phyloP scores from a whole-genome alignment of 2,888 invertebrate genomes.

The Tetanocera ferruginea region DNA sequence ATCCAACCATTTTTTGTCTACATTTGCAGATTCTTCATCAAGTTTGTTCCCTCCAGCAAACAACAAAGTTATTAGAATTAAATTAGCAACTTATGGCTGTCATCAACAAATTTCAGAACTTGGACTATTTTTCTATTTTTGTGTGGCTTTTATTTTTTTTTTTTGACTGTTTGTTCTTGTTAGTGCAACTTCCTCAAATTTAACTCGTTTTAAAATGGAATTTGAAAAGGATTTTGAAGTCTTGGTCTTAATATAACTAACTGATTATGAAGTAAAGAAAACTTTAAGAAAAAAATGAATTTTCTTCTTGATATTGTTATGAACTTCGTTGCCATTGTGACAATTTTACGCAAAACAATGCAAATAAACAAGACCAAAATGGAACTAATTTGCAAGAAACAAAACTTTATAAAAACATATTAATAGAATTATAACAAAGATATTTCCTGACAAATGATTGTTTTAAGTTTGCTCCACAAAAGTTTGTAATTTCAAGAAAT shows the following conservation, averaged over 20 bases:
- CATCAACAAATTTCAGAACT: constrained; percentile 17
- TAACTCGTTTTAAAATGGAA: background rate
- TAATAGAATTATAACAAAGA: too few relatives aligned
- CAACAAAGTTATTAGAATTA: constrained; percentile 30
- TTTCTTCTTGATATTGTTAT: too few relatives aligned
- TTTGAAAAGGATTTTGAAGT: background rate
- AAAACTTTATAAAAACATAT: background rate
- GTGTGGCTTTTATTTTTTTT: background rate
- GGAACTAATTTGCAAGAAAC: background rate
- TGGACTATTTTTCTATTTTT: background rate
- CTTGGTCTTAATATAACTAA: background rate
- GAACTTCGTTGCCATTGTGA: too few relatives aligned
- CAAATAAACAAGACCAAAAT: background rate
- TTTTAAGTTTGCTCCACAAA: too few relatives aligned
- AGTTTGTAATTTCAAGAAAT: too few relatives aligned
- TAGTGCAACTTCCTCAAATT: constrained; percentile 7
- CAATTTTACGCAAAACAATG: background rate
- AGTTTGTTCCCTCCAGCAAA: background rate
- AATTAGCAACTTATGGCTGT: constrained; percentile 32
- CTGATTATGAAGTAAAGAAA: background rate
- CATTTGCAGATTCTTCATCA: background rate
- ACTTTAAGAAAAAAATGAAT: too few relatives aligned
- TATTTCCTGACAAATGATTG: too few relatives aligned
- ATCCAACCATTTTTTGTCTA: background rate
- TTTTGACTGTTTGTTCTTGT: background rate